Conservation (phyloP, 1,140 invertebrate species). For the Paraescarpia echinospica region DNA sequence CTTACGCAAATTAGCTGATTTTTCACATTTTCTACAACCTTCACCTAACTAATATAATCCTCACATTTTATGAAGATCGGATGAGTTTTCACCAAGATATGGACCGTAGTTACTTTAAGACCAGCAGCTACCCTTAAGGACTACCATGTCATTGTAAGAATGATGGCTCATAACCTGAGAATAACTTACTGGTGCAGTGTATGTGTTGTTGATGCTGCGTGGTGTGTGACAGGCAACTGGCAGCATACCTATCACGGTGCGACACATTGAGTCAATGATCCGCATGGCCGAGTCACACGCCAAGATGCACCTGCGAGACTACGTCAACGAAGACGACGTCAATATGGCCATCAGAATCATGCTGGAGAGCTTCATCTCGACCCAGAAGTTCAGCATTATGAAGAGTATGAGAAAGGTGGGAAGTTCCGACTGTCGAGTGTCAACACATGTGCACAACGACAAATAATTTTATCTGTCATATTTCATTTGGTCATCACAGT, state of each 20-base stretch:
- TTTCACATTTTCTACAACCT: too few relatives aligned
- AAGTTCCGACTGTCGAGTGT: too few relatives aligned
- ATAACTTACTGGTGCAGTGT: background rate
- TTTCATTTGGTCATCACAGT: background rate
- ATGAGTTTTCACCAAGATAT: too few relatives aligned
- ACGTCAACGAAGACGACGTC: slow-evolving; percentile 93
- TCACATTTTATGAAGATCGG: too few relatives aligned
- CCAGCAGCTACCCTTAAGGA: too few relatives aligned
- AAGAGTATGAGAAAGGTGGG: slow-evolving; percentile 87
- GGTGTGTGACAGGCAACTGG: slow-evolving; percentile 74
- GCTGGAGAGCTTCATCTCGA: slow-evolving; percentile 97
- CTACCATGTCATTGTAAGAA: too few relatives aligned
- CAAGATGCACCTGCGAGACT: slow-evolving; percentile 89
- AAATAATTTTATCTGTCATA: background rate
- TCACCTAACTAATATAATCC: too few relatives aligned
- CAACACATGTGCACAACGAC: too few relatives aligned
- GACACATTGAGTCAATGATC: slow-evolving; percentile 98
- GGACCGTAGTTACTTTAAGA: too few relatives aligned
- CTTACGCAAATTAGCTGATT: too few relatives aligned
- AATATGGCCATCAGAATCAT: slow-evolving; percentile 96
- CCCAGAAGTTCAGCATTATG: slow-evolving; percentile 98
- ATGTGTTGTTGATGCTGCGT: background rate
- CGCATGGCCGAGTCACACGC: slow-evolving; percentile 91
- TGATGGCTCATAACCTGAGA: background rate
- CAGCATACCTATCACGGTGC: slow-evolving; percentile 95